Evolutionary conservation across 2,797 vertebrate species (phyloP).

Genomic region (Myripristis murdjan): DNA sequence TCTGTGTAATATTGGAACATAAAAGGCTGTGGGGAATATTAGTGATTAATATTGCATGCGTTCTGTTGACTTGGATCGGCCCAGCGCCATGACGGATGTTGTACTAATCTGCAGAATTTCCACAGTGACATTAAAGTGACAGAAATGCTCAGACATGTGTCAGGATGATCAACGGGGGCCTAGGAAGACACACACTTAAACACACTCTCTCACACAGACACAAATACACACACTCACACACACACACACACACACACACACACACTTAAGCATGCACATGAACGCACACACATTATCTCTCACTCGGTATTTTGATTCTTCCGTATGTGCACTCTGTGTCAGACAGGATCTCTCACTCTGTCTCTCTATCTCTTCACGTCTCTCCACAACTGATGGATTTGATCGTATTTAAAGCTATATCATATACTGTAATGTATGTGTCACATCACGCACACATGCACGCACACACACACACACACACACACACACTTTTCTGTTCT

Average conservation of each 20-base stretch:
- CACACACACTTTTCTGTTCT: slow-evolving; percentile 38
- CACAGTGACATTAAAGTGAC: slow-evolving; percentile 87
- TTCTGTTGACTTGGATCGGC: slow-evolving; percentile 84
- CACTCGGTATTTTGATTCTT: slow-evolving; percentile 76
- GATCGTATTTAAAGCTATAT: slow-evolving; percentile 71
- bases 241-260: slow-evolving; percentile 29
- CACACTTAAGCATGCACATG: slow-evolving; percentile 27
- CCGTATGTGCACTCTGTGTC: slow-evolving; percentile 80
- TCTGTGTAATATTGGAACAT: slow-evolving; percentile 82
- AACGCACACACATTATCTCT: slow-evolving; percentile 50
- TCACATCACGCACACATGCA: slow-evolving; percentile 37
- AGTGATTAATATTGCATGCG: slow-evolving; percentile 87
- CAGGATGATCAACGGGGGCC: slow-evolving; percentile 84
- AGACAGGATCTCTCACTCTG: slow-evolving; percentile 74
- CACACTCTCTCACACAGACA: too few species aligned
- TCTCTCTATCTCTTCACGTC: slow-evolving; percentile 63
- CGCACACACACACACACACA: too few species aligned
- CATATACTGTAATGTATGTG: slow-evolving; percentile 60
- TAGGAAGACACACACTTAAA: slow-evolving; percentile 73
- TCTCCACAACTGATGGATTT: slow-evolving; percentile 69
- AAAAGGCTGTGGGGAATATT: slow-evolving; percentile 85
- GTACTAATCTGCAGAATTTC: slow-evolving; percentile 86
- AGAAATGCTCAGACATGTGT: slow-evolving; percentile 87
- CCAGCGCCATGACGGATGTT: slow-evolving; percentile 81
- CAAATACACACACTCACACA: too few species aligned